Evolutionary conservation across 2,888 invertebrate species (phyloP).

Genomic region (Mellilla xanthometata): DNA sequence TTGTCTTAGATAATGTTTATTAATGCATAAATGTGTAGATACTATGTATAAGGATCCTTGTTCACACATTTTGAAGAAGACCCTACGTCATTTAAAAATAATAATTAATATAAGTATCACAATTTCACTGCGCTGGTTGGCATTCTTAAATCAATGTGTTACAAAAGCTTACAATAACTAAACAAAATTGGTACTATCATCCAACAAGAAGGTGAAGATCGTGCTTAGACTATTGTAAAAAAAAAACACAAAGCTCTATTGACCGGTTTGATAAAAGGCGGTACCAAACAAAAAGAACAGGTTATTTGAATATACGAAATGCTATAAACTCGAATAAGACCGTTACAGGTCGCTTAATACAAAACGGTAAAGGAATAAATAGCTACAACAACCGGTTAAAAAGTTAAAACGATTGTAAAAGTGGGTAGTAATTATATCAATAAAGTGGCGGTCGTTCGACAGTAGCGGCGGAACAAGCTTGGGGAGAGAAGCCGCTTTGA

Average conservation of each 20-base stretch:
- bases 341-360: conserved; percentile 39
- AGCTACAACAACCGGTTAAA: conserved; percentile 15
- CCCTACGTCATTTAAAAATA: too few species aligned
- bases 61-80: too few species aligned
- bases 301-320: conserved; percentile 46
- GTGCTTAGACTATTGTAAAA: too few species aligned
- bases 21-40: too few species aligned
- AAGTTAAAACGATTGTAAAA: conserved; percentile 12
- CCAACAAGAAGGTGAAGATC: too few species aligned
- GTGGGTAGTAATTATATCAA: conserved; percentile 27
- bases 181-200: too few species aligned
- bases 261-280: conserved; percentile 44
- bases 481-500: conserved; percentile 54
- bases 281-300: conserved; percentile 54
- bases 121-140: too few species aligned
- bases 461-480: conserved; percentile 32
- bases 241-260: conserved; percentile 31
- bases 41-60: too few species aligned
- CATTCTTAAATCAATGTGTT: too few species aligned
- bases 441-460: conserved; percentile 30
- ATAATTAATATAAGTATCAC: too few species aligned
- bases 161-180: too few species aligned
- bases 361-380: conserved; percentile 24
- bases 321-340: conserved; percentile 42
- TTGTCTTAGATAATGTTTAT: too few species aligned